A percentile compares a stretch with the other conserved stretches of the same genome.
Evolutionary conservation across 1,140 invertebrate genomes (phyloP).

Genomic region (Ptiloglossa arizonensis): DNA sequence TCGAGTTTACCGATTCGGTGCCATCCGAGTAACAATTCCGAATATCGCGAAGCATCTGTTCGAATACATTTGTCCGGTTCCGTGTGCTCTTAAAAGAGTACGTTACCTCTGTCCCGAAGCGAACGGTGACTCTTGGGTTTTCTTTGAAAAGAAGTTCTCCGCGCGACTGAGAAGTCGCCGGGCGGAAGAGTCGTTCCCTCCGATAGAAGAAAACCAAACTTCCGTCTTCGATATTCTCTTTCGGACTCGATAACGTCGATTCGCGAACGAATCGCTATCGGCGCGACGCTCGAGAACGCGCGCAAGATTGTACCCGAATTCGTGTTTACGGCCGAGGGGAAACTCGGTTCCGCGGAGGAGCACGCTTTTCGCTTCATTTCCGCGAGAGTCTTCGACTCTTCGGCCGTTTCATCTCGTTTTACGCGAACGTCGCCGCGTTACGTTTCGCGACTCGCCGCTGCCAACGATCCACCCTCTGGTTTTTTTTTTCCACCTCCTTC

Average conservation of each 20-base stretch:
- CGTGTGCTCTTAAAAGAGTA: too few species aligned
- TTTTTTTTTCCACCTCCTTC: background rate
- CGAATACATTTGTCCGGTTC: too few species aligned
- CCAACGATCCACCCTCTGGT: conserved; percentile 32
- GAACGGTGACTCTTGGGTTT: too few species aligned
- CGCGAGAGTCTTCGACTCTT: background rate
- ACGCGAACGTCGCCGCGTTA: conserved; percentile 17
- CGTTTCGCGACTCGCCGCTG: conserved; percentile 39
- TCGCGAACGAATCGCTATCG: background rate
- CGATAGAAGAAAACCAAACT: background rate
- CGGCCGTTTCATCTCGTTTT: conserved; percentile 33
- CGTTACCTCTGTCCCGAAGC: too few species aligned
- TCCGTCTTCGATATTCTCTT: background rate
- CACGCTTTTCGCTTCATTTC: conserved; percentile 29
- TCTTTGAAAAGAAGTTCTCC: background rate
- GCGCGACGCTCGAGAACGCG: too few species aligned
- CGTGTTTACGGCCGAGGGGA: conserved; percentile 2
- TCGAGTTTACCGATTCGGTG: too few species aligned
- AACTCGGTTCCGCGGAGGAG: conserved; percentile 8
- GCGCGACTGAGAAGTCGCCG: background rate
- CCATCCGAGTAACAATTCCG: too few species aligned
- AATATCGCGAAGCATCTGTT: too few species aligned
- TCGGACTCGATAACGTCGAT: background rate
- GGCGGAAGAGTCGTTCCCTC: too few species aligned
- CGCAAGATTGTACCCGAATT: background rate